Base-by-base conservation (phyloP, 1,140 invertebrate genomes). In the Ceratina australensis region DNA sequence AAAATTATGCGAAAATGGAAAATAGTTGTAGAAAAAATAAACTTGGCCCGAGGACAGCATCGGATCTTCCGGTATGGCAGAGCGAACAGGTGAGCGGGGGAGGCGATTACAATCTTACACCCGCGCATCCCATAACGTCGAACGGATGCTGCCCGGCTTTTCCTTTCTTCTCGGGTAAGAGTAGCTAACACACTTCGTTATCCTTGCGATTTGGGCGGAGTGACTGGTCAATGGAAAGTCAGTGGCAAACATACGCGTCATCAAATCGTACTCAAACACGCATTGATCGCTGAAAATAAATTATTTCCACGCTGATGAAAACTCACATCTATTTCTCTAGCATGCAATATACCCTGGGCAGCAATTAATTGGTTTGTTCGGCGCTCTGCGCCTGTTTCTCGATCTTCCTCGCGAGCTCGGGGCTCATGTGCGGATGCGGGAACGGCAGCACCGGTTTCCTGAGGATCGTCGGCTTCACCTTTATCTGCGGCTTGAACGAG, bases 391-490 rank as follows among this genome's bases (percentile, higher is more conserved):
- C 89, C 57, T 92, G 91, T 22, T 92, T 92, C 59, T 92, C 91
- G 22, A 92, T 91, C 67, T 92, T 92, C 42, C 92, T 88, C 24
- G 91, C 86, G 28, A 91, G 76, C 59, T 92, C 87, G 81, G 92
- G 90, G 82, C 91, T 91, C 89, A 91, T 90, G 76, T 90, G 89
- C 12, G 90, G 88, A 82, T 90, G 86, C 20, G 90, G 90, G 64
- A 90, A 93, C 20, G 94, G 94, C 54, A 94, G 88, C 52, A 93
- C 91, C 12, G 95, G 95, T 88, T 96, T 96, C 56, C 94, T 94
- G 87, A 96, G 93, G 28, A 96, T 93, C 72, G 95, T 94, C 2
- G 96, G 96, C 89, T 96, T 96, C 18, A 94, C 94, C 84, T 96
- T 96, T 20, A 96, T 93, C 80, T 95, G 94, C 5, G 95, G 95